These are phyloP conservation scores for Eptatretus burgeri DNA, from an alignment of 2,113 vertebrate genomes.

Conservation along the genomic window DNA sequence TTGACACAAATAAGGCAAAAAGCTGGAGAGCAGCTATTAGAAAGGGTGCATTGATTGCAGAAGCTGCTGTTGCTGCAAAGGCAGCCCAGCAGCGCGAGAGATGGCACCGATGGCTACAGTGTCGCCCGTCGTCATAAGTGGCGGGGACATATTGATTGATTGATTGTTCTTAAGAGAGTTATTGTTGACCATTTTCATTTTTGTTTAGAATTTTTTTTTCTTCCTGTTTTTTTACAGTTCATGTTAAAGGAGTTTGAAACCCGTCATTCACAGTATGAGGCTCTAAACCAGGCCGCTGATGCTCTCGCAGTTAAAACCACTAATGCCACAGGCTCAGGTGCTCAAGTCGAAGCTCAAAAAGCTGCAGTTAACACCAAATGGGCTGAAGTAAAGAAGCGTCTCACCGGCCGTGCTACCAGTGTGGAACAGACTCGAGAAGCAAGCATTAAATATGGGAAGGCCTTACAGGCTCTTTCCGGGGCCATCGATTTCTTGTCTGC, in stretches of 20 bases:
- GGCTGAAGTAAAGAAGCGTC: constrained; percentile 35
- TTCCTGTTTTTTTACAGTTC: constrained; percentile 34
- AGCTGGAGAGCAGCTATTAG: too few relatives aligned
- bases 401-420: constrained; percentile 39
- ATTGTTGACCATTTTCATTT: too few relatives aligned
- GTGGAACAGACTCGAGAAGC: constrained; percentile 63
- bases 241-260: constrained; percentile 97
- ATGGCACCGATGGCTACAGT: too few relatives aligned
- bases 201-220: neutral
- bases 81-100: too few relatives aligned
- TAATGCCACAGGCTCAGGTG: constrained; percentile 17
- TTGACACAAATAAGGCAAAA: too few relatives aligned
- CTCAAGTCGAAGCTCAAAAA: constrained; percentile 37
- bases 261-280: constrained; percentile 49
- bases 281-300: constrained; percentile 52
- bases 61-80: too few relatives aligned
- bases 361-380: constrained; percentile 45
- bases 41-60: too few relatives aligned
- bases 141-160: too few relatives aligned
- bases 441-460: constrained; percentile 45
- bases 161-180: too few relatives aligned
- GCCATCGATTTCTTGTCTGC: constrained; percentile 36
- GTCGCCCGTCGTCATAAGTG: too few relatives aligned
- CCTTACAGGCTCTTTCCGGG: constrained; percentile 39
- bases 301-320: constrained; percentile 14